Percentiles rank a stretch among this genome's conserved stretches.
Conservation (phyloP, 2,888 invertebrate species). For the Folsomia manolachei region DNA sequence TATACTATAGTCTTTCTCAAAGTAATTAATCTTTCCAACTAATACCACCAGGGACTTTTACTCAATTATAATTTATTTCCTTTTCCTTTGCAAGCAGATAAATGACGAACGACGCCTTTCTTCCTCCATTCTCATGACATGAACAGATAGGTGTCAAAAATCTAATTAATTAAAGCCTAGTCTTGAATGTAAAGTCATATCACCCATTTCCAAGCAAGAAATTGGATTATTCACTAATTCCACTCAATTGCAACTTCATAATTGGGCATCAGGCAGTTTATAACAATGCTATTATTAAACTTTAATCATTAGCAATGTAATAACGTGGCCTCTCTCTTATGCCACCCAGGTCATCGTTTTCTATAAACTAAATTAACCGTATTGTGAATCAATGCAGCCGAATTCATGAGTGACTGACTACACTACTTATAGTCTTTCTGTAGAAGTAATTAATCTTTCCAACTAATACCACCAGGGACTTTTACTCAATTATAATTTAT, state of each 20-base stretch:
- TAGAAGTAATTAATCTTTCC: background rate
- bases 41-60: background rate
- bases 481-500: background rate
- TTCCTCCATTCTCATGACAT: too few relatives aligned
- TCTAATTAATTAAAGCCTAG: constrained; percentile 37
- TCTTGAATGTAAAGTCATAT: background rate
- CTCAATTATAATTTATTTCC: background rate
- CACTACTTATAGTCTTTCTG: too few relatives aligned
- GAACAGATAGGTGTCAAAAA: constrained; percentile 44
- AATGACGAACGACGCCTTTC: background rate
- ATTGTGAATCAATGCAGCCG: too few relatives aligned
- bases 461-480: background rate
- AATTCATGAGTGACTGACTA: too few relatives aligned
- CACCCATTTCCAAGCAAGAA: background rate
- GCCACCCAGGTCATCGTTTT: background rate
- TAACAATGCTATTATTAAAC: too few relatives aligned
- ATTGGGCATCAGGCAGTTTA: too few relatives aligned
- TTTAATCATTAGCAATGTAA: too few relatives aligned
- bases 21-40: background rate
- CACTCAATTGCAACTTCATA: too few relatives aligned
- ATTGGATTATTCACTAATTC: too few relatives aligned
- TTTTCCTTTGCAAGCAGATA: too few relatives aligned
- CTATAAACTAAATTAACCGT: background rate
- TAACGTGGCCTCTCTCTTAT: too few relatives aligned
- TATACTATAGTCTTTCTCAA: too few relatives aligned